These are phyloP conservation scores for Scaptomyza caliginosa DNA, from an alignment of 2,888 invertebrate species.

Conservation along the genomic window DNA sequence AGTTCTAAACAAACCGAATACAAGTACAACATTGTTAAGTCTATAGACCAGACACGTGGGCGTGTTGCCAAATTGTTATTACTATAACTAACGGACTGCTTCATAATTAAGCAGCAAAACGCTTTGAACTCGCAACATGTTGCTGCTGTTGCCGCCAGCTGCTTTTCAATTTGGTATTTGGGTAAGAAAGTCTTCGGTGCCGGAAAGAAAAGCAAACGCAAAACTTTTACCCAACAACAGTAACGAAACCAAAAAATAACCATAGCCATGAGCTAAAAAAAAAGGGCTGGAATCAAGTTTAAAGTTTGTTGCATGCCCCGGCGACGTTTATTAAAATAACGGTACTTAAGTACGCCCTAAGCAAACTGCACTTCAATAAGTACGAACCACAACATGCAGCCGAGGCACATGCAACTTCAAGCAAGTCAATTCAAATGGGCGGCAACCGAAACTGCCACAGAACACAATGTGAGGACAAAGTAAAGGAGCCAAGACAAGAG, in stretches of 20 bases:
- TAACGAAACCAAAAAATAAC: not conserved
- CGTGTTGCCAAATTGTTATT: slow-evolving; percentile 60
- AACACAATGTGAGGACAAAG: slow-evolving; percentile 4
- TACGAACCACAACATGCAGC: slow-evolving; percentile 37
- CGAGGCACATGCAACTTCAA: slow-evolving; percentile 26
- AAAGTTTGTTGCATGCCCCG: slow-evolving; percentile 55
- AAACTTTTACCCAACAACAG: slow-evolving; percentile 51
- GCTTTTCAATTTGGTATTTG: slow-evolving; percentile 25
- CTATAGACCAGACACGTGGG: slow-evolving; percentile 36
- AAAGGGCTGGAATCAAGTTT: slow-evolving; percentile 11
- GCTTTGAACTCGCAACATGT: slow-evolving; percentile 60
- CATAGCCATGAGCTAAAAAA: not conserved
- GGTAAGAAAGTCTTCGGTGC: slow-evolving; percentile 46
- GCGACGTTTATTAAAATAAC: slow-evolving; percentile 80
- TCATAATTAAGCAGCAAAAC: slow-evolving; percentile 55
- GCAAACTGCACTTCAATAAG: slow-evolving; percentile 63
- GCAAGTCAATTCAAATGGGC: slow-evolving; percentile 40
- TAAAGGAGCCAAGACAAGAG: slow-evolving; percentile 14
- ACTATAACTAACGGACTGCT: slow-evolving; percentile 6
- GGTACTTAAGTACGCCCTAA: slow-evolving; percentile 79
- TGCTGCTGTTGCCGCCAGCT: slow-evolving; percentile 44
- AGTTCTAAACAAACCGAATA: slow-evolving; percentile 34
- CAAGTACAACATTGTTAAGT: slow-evolving; percentile 11
- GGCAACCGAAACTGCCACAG: slow-evolving; percentile 43
- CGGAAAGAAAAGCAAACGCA: slow-evolving; percentile 39